Evolutionary conservation across 2,113 vertebrate genomes (phyloP).

Genomic region (Anarrhichthys ocellatus): DNA sequence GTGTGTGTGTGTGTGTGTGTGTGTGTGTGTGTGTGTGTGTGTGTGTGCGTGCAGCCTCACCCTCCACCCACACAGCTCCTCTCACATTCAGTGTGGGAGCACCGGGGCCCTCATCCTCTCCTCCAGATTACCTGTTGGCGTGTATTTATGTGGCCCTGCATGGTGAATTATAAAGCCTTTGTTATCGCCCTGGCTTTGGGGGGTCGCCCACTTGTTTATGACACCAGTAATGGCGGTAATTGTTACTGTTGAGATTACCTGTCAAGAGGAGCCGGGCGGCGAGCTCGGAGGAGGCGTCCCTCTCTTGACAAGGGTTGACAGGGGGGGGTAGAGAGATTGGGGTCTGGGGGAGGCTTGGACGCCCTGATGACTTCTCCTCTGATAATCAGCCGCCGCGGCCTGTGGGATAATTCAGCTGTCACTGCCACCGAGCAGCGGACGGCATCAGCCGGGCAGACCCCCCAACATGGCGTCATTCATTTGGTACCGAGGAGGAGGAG

Average conservation of each 20-base stretch:
- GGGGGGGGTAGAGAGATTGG: conserved; percentile 86
- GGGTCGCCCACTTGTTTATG: conserved; percentile 97
- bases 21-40: not conserved
- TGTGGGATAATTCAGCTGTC: conserved; percentile 99
- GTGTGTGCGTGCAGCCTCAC: conserved; percentile 31
- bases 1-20: not conserved
- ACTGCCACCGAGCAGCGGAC: conserved; percentile 88
- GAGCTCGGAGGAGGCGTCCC: conserved; percentile 84
- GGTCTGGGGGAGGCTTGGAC: conserved; percentile 78
- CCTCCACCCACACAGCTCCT: conserved; percentile 13
- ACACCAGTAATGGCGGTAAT: conserved; percentile 99
- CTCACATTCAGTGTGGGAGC: conserved; percentile 17
- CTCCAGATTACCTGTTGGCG: conserved; percentile 92
- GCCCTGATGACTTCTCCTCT: conserved; percentile 98
- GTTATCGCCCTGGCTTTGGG: conserved; percentile 90
- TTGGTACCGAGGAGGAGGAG: conserved; percentile 82
- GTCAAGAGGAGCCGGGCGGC: conserved; percentile 94
- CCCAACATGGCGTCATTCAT: conserved; percentile 96
- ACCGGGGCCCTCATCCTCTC: conserved; percentile 64
- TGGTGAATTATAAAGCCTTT: conserved; percentile 95
- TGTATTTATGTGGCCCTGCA: conserved; percentile 92
- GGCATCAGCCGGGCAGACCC: conserved; percentile 82
- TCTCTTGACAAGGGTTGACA: conserved; percentile 99
- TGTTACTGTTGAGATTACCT: conserved; percentile 99
- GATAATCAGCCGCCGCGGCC: conserved; percentile 98